Percentiles rank a stretch among this genome's conserved stretches.
Conservation (phyloP, 2,113 vertebrate genomes). For the Aphelocoma coerulescens region DNA sequence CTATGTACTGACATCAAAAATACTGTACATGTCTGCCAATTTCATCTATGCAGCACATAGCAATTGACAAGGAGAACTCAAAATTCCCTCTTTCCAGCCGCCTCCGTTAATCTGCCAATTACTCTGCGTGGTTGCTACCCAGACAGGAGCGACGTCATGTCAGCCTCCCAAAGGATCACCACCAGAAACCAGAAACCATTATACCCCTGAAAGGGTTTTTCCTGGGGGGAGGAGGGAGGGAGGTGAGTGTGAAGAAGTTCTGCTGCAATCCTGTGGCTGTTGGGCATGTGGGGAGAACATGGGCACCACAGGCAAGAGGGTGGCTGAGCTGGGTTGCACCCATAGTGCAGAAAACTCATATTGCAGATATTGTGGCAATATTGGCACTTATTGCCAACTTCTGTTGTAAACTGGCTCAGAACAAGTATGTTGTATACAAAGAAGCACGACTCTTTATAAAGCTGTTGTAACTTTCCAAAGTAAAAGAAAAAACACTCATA, state of each 20-base stretch:
- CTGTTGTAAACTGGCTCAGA: not conserved
- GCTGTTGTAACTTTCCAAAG: not conserved
- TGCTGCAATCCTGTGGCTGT: not conserved
- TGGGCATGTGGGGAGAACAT: fast-evolving
- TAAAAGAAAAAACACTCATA: not conserved
- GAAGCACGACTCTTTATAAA: not conserved
- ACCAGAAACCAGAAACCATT: not conserved
- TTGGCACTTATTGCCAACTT: not conserved
- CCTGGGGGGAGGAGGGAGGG: not conserved
- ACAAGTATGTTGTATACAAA: not conserved
- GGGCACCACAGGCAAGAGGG: fast-evolving
- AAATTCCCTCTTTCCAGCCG: not conserved
- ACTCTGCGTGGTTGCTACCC: not conserved
- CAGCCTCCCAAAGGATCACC: not conserved
- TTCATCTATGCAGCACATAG: not conserved
- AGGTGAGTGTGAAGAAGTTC: not conserved
- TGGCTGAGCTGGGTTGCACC: not conserved
- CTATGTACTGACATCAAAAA: not conserved
- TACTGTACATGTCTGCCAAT: not conserved
- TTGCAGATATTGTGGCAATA: not conserved
- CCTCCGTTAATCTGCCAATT: fast-evolving
- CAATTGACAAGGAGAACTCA: not conserved
- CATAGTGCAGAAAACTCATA: not conserved
- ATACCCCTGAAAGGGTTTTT: fast-evolving
- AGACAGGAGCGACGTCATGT: fast-evolving